A percentile compares a stretch with the other conserved stretches of the same genome.
These are phyloP conservation scores for Nemurella pictetii DNA, from an alignment of 2,888 invertebrate species.

Conservation along the genomic window DNA sequence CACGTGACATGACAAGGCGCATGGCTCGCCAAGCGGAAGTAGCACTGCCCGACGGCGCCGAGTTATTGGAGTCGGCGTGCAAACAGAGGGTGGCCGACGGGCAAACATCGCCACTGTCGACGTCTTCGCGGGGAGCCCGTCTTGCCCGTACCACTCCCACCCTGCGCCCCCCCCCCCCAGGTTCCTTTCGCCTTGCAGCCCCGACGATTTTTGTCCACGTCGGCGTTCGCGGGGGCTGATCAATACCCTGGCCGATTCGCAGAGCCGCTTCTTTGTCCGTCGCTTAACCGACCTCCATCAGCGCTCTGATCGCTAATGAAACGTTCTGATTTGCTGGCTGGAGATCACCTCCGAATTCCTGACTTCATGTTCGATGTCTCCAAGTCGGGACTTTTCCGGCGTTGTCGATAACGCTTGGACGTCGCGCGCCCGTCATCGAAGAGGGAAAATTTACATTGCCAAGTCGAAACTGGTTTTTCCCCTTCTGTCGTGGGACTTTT, in stretches of 20 bases:
- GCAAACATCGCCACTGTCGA: background rate
- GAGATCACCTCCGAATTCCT: background rate
- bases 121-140: background rate
- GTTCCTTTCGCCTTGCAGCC: background rate
- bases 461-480: background rate
- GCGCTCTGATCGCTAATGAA: background rate
- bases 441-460: background rate
- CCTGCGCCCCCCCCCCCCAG: conserved; percentile 17
- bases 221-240: background rate
- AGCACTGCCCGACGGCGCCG: background rate
- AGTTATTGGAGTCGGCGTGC: conserved; percentile 11
- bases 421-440: background rate
- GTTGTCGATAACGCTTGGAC: background rate
- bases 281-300: too few relatives aligned
- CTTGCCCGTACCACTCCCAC: conserved; percentile 27
- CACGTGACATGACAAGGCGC: too few relatives aligned
- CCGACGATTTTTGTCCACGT: background rate
- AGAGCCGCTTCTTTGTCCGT: background rate
- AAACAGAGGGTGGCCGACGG: conserved; percentile 1
- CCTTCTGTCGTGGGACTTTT: background rate
- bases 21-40: background rate
- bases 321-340: background rate
- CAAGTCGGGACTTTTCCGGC: background rate
- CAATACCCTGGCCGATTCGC: background rate
- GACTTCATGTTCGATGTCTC: background rate